Conservation (phyloP, 2,797 vertebrate species). For the Valencia hispanica region DNA sequence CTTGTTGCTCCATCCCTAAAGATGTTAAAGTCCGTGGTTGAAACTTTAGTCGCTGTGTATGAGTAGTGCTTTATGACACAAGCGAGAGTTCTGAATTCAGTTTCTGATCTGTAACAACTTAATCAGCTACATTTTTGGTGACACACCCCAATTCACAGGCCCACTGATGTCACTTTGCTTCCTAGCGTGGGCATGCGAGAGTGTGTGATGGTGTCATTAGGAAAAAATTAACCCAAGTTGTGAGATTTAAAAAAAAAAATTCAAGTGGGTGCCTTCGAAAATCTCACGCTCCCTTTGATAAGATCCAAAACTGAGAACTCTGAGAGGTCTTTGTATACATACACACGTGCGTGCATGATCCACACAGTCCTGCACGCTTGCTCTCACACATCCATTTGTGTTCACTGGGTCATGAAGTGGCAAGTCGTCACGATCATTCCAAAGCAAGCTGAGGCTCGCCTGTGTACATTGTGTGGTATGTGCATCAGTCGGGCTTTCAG, state of each 20-base stretch:
- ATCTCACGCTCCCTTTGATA: constrained; percentile 54
- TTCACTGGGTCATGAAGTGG: constrained; percentile 50
- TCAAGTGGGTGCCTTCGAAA: constrained; percentile 55
- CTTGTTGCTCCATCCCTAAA: not conserved
- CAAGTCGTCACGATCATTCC: constrained; percentile 34
- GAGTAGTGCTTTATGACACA: constrained; percentile 10
- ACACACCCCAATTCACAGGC: constrained; percentile 17
- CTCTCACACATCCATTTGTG: constrained; percentile 38
- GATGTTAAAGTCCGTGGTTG: not conserved
- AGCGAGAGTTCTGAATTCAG: constrained; percentile 2
- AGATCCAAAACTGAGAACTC: constrained; percentile 29
- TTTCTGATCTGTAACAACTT: constrained; percentile 33
- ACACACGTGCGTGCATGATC: constrained; percentile 2
- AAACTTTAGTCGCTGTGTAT: constrained; percentile 13
- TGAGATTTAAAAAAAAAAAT: too few relatives aligned
- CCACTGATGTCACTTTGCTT: not conserved
- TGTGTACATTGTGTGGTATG: constrained; percentile 17
- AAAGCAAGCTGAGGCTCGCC: constrained; percentile 47
- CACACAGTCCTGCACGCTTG: not conserved
- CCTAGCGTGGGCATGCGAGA: constrained; percentile 37
- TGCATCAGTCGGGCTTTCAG: constrained; percentile 28
- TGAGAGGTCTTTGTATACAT: not conserved
- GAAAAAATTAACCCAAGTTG: constrained; percentile 54
- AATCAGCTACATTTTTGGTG: constrained; percentile 1
- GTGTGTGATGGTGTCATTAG: constrained; percentile 54